Base-by-base conservation (phyloP, 2,113 vertebrate genomes). In the Crotophaga sulcirostris region DNA sequence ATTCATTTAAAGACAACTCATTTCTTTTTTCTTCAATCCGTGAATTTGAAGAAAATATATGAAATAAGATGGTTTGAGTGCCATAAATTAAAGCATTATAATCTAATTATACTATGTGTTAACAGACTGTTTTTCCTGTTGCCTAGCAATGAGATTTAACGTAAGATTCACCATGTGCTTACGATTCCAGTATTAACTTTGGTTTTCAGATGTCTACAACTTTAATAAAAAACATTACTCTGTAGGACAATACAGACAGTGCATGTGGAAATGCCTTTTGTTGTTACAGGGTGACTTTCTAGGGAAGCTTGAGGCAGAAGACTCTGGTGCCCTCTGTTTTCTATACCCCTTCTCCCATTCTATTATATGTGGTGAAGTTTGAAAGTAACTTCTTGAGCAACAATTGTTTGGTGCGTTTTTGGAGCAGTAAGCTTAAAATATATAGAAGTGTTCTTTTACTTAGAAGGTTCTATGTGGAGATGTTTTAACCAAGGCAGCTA, bases 111-210 rank as follows among this genome's bases (percentile, higher is more conserved):
- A 16, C 34, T 87, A 2, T 78, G n/a, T 86, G 62, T 87, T 95
- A 97, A 69, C 68, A 84, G 64, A 84, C 60, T 86, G 68, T 93
- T 91, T 94, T 85, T 74, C 52, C 44, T 94, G 76, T 98, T 97
- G 89, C 92, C 47, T 96, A 95, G 91, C 84, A 90, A 87, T 95
- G 79, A 62, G 82, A 47, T 87, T 93, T 86, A 94, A 81, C 74
- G 55, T 91, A 84, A 36, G 49, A 47, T 80, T 95, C 76, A 89
- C 79, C 89, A 84, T 87, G 87, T 75, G 63, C 52, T 89, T 77
- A 34, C 66, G 56, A 86, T 90, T 91, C 91, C n/a, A 38, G 84
- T 93, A 84, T 86, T 94, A 94, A 79, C 79, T 49, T 89, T 25
- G 87, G 16, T 92, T 92, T 89, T 75, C 52, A 84, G 44, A 44